phyloP scores from a whole-genome alignment of 2,797 vertebrate genomes.

The Anableps anableps region DNA sequence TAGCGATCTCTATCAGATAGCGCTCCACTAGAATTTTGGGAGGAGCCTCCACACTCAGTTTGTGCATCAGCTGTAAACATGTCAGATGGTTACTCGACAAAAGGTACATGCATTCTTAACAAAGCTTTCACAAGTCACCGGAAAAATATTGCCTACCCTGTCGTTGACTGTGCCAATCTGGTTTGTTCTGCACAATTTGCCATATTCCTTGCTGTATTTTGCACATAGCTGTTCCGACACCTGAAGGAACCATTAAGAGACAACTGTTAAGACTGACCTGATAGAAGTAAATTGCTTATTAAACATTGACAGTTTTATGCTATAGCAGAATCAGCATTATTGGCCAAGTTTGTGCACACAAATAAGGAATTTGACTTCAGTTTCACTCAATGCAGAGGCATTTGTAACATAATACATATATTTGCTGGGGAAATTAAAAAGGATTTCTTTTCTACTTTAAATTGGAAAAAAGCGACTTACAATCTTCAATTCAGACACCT shows the following conservation, averaged over 20 bases:
- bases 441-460: not conserved
- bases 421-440: not conserved
- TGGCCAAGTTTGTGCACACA: not conserved
- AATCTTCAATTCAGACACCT: constrained; percentile 92
- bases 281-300: not conserved
- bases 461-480: constrained; percentile 82
- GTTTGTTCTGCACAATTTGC: constrained; percentile 96
- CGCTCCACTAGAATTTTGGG: constrained; percentile 98
- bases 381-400: not conserved
- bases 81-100: not conserved
- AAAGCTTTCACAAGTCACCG: not conserved
- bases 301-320: not conserved
- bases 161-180: constrained; percentile 98
- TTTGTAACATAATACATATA: not conserved
- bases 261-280: not conserved
- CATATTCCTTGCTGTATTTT: constrained; percentile 99
- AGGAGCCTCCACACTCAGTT: constrained; percentile 94
- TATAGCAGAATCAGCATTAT: not conserved
- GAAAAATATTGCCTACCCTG: constrained; percentile 79
- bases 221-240: constrained; percentile 97
- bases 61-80: constrained; percentile 92
- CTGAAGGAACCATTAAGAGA: constrained; percentile 68
- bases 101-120: constrained; percentile 24
- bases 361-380: not conserved
- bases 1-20: constrained; percentile 98